Evolutionary conservation across 1,140 invertebrate species (phyloP), one percentile per base, ranked within the genome.

Genomic region (Harpegnathos saltator): DNA sequence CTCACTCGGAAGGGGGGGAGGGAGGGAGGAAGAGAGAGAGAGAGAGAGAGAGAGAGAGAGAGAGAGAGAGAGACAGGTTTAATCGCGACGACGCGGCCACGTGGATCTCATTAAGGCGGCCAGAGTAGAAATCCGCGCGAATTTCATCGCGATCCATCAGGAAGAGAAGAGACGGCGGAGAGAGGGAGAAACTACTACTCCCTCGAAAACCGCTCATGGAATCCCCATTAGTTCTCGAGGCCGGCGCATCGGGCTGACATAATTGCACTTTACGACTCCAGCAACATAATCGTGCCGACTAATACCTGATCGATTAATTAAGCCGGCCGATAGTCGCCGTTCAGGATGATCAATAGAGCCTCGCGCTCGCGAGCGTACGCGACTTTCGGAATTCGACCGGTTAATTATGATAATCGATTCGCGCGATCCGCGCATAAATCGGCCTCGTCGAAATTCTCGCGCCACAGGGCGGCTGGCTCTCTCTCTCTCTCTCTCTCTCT

Each of bases 401-500:
- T 85, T 85, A 89, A 89, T 89, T 88, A 89, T 85, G 84, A 88
- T 89, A 85, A 89, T 89, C 78, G 68, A 88, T 88, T 78, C 72
- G 77, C 74, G 71, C 65, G 29, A 0, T 26, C 24, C 38, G 44
- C 52, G 50, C 65, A 83, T 73, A 68, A 86, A 81, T 69, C 38
- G 71, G 22, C 26, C 44, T 54, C 68, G 38, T 38, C 54, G 66
- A 74, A 86, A 59, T 73, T 75, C 54, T 26, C 26, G 17, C 24
- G 59, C 14, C n/a, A n/a, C n/a, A n/a, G n/a, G n/a, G n/a, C n/a
- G n/a, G n/a, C n/a, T n/a, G n/a, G n/a, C n/a, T n/a, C n/a, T n/a
- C n/a, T n/a, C n/a, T n/a, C n/a, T n/a, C n/a, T n/a, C n/a, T n/a
- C n/a, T n/a, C n/a, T n/a, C n/a, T n/a, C n/a, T n/a, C n/a, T n/a